These are phyloP conservation scores for Drosophila jambulina DNA, from an alignment of 1,140 invertebrate genomes.

Conservation along the genomic window DNA sequence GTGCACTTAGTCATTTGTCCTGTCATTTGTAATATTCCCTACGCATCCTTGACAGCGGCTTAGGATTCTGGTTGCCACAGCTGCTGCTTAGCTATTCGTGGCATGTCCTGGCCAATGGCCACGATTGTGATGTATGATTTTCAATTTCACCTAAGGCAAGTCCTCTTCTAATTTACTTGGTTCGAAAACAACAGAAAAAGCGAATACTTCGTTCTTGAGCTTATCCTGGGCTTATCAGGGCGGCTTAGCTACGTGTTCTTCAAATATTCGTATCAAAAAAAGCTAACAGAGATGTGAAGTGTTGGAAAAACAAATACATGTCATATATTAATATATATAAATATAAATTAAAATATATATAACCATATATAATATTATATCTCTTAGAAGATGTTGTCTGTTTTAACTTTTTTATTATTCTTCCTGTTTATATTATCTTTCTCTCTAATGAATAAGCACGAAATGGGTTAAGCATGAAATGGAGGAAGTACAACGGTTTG, in stretches of 20 bases:
- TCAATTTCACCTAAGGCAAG: constrained; percentile 64
- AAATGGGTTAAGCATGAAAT: not conserved
- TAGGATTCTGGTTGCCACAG: constrained; percentile 48
- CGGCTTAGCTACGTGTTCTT: constrained; percentile 4
- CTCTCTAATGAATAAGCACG: not conserved
- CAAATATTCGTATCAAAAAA: not conserved
- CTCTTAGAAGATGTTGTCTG: no score
- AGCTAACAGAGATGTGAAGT: not conserved
- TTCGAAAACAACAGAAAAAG: constrained; percentile 1
- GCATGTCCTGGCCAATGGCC: constrained; percentile 63
- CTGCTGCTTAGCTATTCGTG: constrained; percentile 68
- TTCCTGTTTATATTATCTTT: not conserved
- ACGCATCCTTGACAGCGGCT: constrained; percentile 72
- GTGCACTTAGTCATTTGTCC: constrained; percentile 68
- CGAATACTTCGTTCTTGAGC: not conserved
- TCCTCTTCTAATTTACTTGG: constrained; percentile 28
- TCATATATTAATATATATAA: not conserved
- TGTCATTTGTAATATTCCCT: constrained; percentile 74
- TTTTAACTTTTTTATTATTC: no score
- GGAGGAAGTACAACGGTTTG: no score
- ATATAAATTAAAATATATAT: no score
- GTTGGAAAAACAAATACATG: not conserved
- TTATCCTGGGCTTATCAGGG: constrained; percentile 14
- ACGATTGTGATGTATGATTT: constrained; percentile 75
- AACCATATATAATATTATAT: no score